Percentiles rank a stretch among this genome's conserved stretches.
Evolutionary conservation across 2,113 vertebrate genomes (phyloP).

Genomic region (Fregetta grallaria): DNA sequence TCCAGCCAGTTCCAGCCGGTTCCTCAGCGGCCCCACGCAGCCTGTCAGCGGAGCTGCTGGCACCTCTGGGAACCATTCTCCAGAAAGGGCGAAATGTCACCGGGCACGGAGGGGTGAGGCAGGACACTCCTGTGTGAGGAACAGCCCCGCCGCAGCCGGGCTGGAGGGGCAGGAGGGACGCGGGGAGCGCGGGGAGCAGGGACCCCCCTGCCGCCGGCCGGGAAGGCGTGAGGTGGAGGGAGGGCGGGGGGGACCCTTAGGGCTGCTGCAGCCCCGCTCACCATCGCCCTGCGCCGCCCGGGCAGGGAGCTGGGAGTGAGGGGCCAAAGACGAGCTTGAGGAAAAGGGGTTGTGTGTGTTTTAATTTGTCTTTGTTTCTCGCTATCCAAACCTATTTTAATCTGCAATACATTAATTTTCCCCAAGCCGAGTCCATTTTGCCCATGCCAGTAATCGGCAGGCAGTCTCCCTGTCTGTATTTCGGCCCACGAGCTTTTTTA

Average conservation of each 20-base stretch:
- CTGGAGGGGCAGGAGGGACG: accelerated
- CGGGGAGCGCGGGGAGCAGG: no score
- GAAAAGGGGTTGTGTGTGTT: not conserved
- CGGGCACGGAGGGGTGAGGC: not conserved
- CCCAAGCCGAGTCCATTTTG: not conserved
- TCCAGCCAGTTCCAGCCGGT: not conserved
- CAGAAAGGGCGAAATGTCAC: not conserved
- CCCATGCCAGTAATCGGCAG: not conserved
- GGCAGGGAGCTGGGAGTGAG: not conserved
- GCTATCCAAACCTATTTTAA: not conserved
- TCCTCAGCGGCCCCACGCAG: not conserved
- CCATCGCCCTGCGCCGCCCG: not conserved
- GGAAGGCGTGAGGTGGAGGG: not conserved
- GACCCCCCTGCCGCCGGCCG: accelerated
- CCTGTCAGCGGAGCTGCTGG: no score
- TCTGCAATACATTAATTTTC: not conserved
- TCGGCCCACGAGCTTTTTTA: not conserved
- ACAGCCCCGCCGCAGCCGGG: not conserved
- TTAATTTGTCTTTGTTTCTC: not conserved
- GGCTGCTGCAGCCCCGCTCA: not conserved
- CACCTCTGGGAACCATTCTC: not conserved
- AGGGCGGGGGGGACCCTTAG: accelerated
- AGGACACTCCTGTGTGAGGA: not conserved
- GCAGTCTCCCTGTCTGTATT: not conserved
- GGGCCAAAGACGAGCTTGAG: not conserved